Conservation (phyloP, 2,113 vertebrate genomes). For the Melanocharis versteri region DNA sequence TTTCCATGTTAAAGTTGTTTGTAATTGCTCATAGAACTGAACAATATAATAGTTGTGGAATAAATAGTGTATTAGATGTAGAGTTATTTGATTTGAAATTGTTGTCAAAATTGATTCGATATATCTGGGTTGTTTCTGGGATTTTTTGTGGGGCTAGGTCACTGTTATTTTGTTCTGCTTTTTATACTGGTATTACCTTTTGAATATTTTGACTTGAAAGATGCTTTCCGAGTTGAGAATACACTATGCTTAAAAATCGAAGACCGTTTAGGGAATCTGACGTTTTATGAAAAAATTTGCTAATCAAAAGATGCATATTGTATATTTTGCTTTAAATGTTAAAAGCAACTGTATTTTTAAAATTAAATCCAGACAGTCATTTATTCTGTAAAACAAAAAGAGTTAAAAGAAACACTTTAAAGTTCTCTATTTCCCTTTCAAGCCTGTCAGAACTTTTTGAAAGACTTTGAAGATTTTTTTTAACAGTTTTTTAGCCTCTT, state of each 20-base stretch:
- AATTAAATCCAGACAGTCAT: slow-evolving; percentile 21
- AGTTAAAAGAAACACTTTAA: slow-evolving; percentile 41
- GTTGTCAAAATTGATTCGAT: not conserved
- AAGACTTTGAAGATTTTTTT: slow-evolving; percentile 50
- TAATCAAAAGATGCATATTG: not conserved
- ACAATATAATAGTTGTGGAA: not conserved
- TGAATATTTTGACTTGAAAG: not conserved
- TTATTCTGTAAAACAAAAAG: slow-evolving; percentile 11
- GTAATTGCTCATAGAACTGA: not conserved
- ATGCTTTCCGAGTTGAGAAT: not conserved
- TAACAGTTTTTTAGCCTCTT: not conserved
- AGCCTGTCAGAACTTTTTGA: slow-evolving; percentile 31
- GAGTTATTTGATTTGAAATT: not conserved
- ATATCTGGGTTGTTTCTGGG: not conserved
- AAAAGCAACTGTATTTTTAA: not conserved
- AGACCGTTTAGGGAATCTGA: not conserved
- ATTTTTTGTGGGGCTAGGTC: not conserved
- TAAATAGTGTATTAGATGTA: not conserved
- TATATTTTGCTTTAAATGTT: not conserved
- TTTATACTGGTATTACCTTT: not conserved
- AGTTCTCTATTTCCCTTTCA: slow-evolving; percentile 40
- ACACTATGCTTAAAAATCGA: not conserved
- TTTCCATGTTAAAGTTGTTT: not conserved
- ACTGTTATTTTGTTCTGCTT: not conserved
- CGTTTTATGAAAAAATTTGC: not conserved